phyloP scores from a whole-genome alignment of 2,797 vertebrate species.

The Arctocebus calabarensis region DNA sequence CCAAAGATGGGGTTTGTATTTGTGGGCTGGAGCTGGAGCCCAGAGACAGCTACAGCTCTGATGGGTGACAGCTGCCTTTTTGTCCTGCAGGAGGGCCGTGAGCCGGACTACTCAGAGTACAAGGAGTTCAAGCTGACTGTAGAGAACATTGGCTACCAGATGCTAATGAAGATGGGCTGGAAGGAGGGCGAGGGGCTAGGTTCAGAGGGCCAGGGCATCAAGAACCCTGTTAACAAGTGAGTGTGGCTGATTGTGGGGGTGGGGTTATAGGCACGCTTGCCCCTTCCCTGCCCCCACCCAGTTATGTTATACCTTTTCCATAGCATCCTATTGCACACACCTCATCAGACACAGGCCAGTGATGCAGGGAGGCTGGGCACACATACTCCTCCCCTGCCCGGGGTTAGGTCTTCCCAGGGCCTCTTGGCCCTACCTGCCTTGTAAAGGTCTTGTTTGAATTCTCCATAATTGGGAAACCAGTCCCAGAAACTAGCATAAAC shows the following conservation, averaged over 20 bases:
- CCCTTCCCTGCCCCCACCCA: neutral
- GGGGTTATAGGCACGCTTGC: neutral
- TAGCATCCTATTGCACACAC: neutral
- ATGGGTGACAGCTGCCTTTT: neutral
- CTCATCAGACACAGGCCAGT: neutral
- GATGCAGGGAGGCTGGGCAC: neutral
- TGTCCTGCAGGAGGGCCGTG: conserved; percentile 93
- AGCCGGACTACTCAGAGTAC: conserved; percentile 99
- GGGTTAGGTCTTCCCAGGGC: neutral
- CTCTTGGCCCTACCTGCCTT: neutral
- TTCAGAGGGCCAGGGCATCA: conserved; percentile 96
- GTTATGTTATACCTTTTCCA: neutral
- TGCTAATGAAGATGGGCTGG: conserved; percentile 99
- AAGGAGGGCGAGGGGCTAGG: conserved; percentile 98
- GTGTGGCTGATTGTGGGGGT: conserved; percentile 14
- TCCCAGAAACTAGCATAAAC: neutral
- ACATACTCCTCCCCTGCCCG: neutral
- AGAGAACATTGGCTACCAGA: conserved; percentile 98
- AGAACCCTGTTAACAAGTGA: conserved; percentile 96
- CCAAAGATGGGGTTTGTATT: neutral
- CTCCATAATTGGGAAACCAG: neutral
- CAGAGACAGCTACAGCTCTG: neutral
- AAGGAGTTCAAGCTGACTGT: conserved; percentile 99
- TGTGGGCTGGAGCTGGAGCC: no score
- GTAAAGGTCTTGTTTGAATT: neutral